These are phyloP conservation scores for Aplysina aerophoba DNA, from an alignment of 37 sponge, comb jelly and placozoan species.

Conservation along the genomic window DNA sequence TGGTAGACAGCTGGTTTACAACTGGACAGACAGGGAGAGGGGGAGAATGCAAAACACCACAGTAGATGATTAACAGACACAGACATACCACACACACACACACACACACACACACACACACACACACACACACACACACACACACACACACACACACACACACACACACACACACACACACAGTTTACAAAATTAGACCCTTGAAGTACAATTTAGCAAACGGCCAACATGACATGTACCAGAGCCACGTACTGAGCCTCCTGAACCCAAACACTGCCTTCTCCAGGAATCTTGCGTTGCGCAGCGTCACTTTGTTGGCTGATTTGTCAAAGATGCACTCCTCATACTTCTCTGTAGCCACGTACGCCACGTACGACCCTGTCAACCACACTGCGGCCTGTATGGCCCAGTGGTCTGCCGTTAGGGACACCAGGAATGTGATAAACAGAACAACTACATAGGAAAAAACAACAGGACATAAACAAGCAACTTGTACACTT, in stretches of 20 bases:
- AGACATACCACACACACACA: background rate
- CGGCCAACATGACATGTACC: too few species aligned
- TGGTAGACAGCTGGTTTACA: background rate
- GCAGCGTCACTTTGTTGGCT: background rate
- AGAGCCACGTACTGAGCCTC: background rate
- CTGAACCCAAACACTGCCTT: conserved; percentile 12
- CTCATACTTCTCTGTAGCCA: conserved; percentile 35
- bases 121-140: background rate
- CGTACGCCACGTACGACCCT: conserved; percentile 12
- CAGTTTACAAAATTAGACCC: too few species aligned
- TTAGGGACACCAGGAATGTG: background rate
- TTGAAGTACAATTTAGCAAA: too few species aligned
- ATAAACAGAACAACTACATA: conserved; percentile 15
- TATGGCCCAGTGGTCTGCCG: background rate
- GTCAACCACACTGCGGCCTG: background rate
- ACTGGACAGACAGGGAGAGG: background rate
- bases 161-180: too few species aligned
- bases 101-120: conserved; percentile 29
- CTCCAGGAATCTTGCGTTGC: conserved; percentile 3
- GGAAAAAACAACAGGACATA: background rate
- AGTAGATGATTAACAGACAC: background rate
- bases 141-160: too few species aligned
- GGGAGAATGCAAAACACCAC: background rate
- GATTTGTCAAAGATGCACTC: conserved; percentile 23
- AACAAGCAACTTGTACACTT: background rate